A percentile compares a stretch with the other conserved stretches of the same genome.
Evolutionary conservation across 2,113 vertebrate species (phyloP).

Genomic region (Uria aalge): DNA sequence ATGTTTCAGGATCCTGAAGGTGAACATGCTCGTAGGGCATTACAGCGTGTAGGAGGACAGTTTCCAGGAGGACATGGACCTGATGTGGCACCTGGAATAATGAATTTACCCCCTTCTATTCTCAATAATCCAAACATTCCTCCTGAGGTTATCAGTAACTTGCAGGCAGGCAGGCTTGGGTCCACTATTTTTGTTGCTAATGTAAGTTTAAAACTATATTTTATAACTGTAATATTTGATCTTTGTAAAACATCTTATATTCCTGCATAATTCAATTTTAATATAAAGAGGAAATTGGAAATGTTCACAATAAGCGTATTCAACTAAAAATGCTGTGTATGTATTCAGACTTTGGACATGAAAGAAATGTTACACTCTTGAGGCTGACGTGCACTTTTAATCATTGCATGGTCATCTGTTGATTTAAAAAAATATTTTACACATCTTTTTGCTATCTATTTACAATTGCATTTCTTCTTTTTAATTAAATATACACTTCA

Average conservation of each 20-base stretch:
- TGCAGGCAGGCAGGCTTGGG: conserved; percentile 93
- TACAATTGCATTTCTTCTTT: neutral
- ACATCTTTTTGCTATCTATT: neutral
- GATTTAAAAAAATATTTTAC: neutral
- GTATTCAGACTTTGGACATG: neutral
- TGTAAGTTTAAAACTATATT: conserved; percentile 77
- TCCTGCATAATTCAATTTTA: neutral
- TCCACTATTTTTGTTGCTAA: conserved; percentile 97
- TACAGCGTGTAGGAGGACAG: conserved; percentile 86
- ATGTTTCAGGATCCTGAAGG: conserved; percentile 90
- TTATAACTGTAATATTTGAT: neutral
- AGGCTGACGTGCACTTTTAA: neutral
- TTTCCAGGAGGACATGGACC: conserved; percentile 83
- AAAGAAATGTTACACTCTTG: neutral
- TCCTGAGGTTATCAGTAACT: conserved; percentile 90
- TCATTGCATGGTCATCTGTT: neutral
- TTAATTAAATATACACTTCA: neutral
- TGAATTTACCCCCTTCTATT: conserved; percentile 93
- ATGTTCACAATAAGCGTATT: neutral
- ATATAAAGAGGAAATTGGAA: neutral
- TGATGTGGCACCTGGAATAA: conserved; percentile 84
- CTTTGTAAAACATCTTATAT: neutral
- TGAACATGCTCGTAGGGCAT: conserved; percentile 90
- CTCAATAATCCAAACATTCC: conserved; percentile 98
- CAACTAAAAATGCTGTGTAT: neutral